These are phyloP conservation scores for Melanargia galathea DNA, from an alignment of 2,888 invertebrate species.

Conservation along the genomic window DNA sequence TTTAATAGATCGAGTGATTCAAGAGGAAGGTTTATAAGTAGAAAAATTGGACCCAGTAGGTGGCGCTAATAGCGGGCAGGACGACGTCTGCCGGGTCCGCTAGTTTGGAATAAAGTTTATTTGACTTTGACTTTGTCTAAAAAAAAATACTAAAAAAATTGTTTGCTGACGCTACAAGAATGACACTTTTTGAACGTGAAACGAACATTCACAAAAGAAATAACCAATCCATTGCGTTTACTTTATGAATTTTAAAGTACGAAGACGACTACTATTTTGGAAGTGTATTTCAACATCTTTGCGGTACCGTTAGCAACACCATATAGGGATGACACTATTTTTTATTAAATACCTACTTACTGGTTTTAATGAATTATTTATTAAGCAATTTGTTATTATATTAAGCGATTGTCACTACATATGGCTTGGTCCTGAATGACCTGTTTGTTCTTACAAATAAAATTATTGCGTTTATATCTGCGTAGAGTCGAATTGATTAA, in stretches of 20 bases:
- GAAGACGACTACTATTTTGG: slow-evolving; percentile 37
- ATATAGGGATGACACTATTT: slow-evolving; percentile 19
- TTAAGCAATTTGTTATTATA: slow-evolving; percentile 24
- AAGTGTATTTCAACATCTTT: slow-evolving; percentile 30
- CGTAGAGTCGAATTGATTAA: neutral
- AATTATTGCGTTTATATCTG: neutral
- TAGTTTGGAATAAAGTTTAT: too few species aligned
- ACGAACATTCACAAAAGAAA: slow-evolving; percentile 40
- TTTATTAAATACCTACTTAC: slow-evolving; percentile 18
- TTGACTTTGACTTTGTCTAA: too few species aligned
- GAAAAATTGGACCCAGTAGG: too few species aligned
- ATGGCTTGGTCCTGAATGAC: slow-evolving; percentile 6
- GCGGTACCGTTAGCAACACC: slow-evolving; percentile 37
- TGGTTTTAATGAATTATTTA: slow-evolving; percentile 33
- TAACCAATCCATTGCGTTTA: slow-evolving; percentile 43
- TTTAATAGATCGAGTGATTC: too few species aligned
- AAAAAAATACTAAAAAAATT: neutral
- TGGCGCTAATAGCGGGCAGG: too few species aligned
- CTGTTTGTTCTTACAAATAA: neutral
- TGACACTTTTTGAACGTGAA: slow-evolving; percentile 28
- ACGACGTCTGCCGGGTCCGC: too few species aligned
- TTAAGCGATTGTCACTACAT: slow-evolving; percentile 13
- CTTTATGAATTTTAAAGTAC: slow-evolving; percentile 39
- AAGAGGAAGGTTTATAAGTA: too few species aligned
- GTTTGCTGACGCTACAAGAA: slow-evolving; percentile 30